Evolutionary conservation across 2,113 vertebrate genomes (phyloP).

Genomic region (Lates calcarifer): DNA sequence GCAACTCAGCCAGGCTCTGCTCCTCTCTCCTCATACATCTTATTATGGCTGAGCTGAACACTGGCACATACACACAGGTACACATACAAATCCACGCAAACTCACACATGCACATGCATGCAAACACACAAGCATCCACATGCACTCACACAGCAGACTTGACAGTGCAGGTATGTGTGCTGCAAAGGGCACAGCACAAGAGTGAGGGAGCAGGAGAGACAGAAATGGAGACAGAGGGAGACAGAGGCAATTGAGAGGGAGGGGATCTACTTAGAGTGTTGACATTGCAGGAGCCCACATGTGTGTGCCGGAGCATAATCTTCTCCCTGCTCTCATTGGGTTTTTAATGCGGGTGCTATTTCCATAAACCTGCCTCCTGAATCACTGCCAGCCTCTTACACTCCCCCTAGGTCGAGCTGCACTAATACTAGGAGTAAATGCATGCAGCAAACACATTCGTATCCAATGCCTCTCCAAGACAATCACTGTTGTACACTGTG

Average conservation of each 20-base stretch:
- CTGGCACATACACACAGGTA: slow-evolving; percentile 18
- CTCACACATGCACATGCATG: slow-evolving; percentile 6
- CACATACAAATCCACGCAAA: slow-evolving; percentile 26
- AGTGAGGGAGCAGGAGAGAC: slow-evolving; percentile 42
- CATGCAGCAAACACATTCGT: slow-evolving; percentile 74
- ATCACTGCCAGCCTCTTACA: slow-evolving; percentile 76
- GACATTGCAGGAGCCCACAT: slow-evolving; percentile 76
- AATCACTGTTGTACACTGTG: slow-evolving; percentile 72
- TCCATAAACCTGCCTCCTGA: slow-evolving; percentile 83
- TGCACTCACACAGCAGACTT: slow-evolving; percentile 34
- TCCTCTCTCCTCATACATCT: slow-evolving; percentile 44
- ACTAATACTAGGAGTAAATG: slow-evolving; percentile 73
- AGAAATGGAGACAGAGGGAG: slow-evolving; percentile 58
- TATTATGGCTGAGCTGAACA: slow-evolving; percentile 48
- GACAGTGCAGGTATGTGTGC: slow-evolving; percentile 38
- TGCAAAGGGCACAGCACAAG: slow-evolving; percentile 29
- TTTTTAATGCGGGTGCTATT: slow-evolving; percentile 80
- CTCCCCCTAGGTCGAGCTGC: slow-evolving; percentile 68
- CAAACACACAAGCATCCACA: slow-evolving; percentile 16
- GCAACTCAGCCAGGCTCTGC: slow-evolving; percentile 36
- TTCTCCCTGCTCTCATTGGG: slow-evolving; percentile 77
- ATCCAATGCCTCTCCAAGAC: slow-evolving; percentile 64
- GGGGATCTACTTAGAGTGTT: slow-evolving; percentile 78
- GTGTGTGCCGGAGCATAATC: slow-evolving; percentile 78
- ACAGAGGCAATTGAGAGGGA: slow-evolving; percentile 67